Base-by-base conservation (phyloP, 1,140 invertebrate genomes). In the Phymorhynchus buccinoides region DNA sequence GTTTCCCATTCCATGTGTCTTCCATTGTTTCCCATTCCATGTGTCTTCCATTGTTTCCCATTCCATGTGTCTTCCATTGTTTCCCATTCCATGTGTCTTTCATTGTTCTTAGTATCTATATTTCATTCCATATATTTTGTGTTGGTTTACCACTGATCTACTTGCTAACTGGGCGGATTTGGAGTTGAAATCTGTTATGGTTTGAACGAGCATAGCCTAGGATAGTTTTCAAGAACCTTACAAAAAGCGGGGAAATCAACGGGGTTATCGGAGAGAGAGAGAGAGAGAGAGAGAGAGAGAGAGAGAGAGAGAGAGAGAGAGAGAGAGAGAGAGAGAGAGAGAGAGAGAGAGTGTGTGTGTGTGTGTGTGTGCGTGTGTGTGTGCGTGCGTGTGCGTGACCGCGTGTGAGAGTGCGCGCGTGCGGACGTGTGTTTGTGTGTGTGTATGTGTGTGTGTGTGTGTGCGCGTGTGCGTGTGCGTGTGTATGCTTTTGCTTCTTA, bases 391-490 rank as follows among this genome's bases (percentile, higher is more conserved):
- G n/a, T 35, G n/a, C 7, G 71, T 6, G 71, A 4, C n/a, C n/a
- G 71, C 14, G n/a, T 32, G 71, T 73, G 71, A 35, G 71, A 7
- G 71, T 73, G 71, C 22, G 71, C 37, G 71, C 32, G 56, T 62
- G 56, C 22, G 22, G 1, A 2, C 2, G 48, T 18, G 2, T 18
- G 2, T 18, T 9, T 18, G 12, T 2, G 12, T 62, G 56, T 62
- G 56, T 62, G 56, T 62, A 27, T 62, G 56, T 62, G 56, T 62
- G 56, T 62, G 56, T 77, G 48, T 79, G 39, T n/a, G 41, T 44
- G 77, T 44, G 41, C 30, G 77, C 30, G 41, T 42, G 48, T 79
- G 77, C 22, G 27, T 32, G 41, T 79, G 77, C 42, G 56, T 62
- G 56, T 62, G 56, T 62, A 62, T n/a, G n/a, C n/a, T n/a, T n/a